Percentiles rank a stretch among this genome's conserved stretches.
phyloP scores from a whole-genome alignment of 2,888 invertebrate genomes.

The Gonocerus acuteangulatus region DNA sequence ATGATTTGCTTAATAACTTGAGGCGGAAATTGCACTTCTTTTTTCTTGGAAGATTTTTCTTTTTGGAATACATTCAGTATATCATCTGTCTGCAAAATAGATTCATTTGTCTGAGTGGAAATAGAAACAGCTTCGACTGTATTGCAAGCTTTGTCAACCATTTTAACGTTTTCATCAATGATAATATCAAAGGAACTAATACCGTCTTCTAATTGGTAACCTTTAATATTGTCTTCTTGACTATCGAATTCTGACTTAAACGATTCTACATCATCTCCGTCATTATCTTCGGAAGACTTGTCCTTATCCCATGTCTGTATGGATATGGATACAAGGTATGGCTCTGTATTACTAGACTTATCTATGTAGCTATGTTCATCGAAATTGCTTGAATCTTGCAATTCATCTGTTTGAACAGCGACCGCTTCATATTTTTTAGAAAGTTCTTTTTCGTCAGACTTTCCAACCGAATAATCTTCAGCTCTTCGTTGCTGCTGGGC shows the following conservation, averaged over 20 bases:
- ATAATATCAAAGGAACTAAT: neutral
- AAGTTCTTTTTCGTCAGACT: neutral
- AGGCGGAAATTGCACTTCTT: slow-evolving; percentile 13
- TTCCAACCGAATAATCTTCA: too few species aligned
- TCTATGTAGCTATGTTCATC: neutral
- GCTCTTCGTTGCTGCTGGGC: neutral
- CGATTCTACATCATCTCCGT: neutral
- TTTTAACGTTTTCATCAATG: neutral
- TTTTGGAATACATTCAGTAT: slow-evolving; percentile 4
- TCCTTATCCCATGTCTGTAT: slow-evolving; percentile 5
- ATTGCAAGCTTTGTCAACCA: slow-evolving; percentile 20
- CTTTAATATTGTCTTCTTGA: neutral
- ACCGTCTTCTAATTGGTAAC: neutral
- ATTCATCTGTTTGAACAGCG: slow-evolving; percentile 1
- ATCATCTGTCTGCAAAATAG: slow-evolving; percentile 15
- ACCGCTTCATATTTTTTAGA: neutral
- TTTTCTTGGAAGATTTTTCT: slow-evolving; percentile 5
- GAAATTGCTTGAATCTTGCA: neutral
- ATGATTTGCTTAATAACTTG: slow-evolving; percentile 23
- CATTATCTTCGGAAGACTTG: neutral
- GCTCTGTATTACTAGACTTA: slow-evolving; percentile 12
- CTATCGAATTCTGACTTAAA: slow-evolving; percentile 2
- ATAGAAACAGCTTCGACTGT: slow-evolving; percentile 12
- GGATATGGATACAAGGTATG: slow-evolving; percentile 9
- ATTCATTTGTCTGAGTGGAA: slow-evolving; percentile 15